A percentile compares a stretch with the other conserved stretches of the same genome.
Evolutionary conservation across 2,113 vertebrate genomes (phyloP).

Genomic region (Capricornis sumatraensis): DNA sequence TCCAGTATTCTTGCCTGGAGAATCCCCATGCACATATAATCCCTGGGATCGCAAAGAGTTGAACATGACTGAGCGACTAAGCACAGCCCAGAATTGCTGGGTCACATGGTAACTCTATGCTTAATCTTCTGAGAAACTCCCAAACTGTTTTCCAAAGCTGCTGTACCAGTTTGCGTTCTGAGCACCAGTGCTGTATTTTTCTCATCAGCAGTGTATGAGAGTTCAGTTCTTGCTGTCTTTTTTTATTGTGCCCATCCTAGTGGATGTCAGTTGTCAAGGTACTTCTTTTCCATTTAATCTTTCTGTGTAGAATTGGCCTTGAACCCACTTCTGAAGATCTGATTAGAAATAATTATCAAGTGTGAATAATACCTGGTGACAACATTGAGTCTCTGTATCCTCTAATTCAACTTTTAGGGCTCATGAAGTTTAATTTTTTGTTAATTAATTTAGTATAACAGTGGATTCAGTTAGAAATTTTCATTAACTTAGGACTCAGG

Average conservation of each 20-base stretch:
- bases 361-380: not conserved
- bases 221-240: not conserved
- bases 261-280: not conserved
- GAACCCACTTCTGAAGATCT: not conserved
- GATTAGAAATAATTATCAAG: not conserved
- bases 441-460: not conserved
- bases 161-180: not conserved
- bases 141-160: not conserved
- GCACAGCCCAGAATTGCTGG: not conserved
- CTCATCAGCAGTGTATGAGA: not conserved
- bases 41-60: not conserved
- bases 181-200: not conserved
- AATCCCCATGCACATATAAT: not conserved
- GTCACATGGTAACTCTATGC: not conserved
- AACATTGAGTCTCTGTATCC: not conserved
- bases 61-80: not conserved
- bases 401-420: not conserved
- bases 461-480: not conserved
- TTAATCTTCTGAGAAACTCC: not conserved
- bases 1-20: not conserved
- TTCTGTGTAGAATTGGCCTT: not conserved
- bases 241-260: not conserved
- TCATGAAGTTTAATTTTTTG: constrained; percentile 3
- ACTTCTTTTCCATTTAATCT: not conserved
- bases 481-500: not conserved